These are phyloP conservation scores for Ladona fulva DNA, from an alignment of 1,140 invertebrate species.

Conservation along the genomic window DNA sequence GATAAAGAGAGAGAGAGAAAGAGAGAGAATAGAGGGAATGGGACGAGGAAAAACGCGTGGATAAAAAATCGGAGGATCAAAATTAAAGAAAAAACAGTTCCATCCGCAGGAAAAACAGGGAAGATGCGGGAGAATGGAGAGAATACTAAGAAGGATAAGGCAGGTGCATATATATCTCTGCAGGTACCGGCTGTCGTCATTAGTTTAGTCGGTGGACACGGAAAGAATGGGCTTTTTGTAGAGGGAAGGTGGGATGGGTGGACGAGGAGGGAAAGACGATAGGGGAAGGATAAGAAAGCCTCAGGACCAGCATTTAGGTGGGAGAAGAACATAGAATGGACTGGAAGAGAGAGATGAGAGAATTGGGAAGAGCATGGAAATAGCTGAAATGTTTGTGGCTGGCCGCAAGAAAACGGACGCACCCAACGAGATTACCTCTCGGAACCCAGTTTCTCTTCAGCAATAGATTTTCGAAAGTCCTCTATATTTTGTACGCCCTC, in stretches of 20 bases:
- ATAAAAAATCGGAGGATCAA: background rate
- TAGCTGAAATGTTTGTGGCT: background rate
- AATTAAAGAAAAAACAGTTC: background rate
- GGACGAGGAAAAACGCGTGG: background rate
- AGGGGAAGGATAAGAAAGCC: background rate
- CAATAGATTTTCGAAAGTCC: too few species aligned
- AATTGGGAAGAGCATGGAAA: background rate
- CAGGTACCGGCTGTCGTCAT: conserved; percentile 1
- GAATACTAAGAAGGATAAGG: conserved; percentile 1
- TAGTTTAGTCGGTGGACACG: background rate
- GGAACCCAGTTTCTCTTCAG: background rate
- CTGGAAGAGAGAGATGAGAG: background rate
- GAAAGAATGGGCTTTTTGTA: conserved; percentile 1
- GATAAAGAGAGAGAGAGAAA: background rate
- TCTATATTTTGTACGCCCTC: too few species aligned
- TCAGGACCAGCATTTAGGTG: background rate
- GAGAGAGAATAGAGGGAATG: background rate
- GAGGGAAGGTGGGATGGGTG: background rate
- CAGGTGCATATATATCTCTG: conserved; percentile 9
- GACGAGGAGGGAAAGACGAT: background rate
- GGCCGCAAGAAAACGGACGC: background rate
- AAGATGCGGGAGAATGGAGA: background rate
- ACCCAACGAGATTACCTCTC: background rate
- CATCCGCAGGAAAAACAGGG: background rate
- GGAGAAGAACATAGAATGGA: too few species aligned